Conservation (phyloP, 2,797 vertebrate species). For the Acanthurus lineatus region DNA sequence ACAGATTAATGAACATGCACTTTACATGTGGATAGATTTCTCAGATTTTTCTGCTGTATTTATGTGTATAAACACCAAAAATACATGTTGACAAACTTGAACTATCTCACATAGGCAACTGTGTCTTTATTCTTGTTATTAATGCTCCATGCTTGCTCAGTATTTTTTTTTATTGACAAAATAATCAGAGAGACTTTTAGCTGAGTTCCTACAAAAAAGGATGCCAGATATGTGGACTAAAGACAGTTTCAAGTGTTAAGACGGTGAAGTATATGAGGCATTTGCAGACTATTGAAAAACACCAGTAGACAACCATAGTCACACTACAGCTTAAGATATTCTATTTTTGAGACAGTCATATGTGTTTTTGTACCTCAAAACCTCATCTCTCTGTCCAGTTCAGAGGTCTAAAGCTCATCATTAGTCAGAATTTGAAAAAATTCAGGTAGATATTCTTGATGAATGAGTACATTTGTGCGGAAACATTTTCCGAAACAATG, state of each 20-base stretch:
- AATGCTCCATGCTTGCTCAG: too few species aligned
- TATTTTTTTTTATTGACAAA: neutral
- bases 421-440: neutral
- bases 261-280: too few species aligned
- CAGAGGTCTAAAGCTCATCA: neutral
- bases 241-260: neutral
- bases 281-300: too few species aligned
- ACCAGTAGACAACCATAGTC: too few species aligned
- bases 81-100: neutral
- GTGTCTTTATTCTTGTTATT: too few species aligned
- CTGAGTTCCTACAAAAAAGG: too few species aligned
- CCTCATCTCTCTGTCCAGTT: neutral
- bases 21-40: neutral
- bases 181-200: neutral
- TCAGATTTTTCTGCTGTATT: neutral
- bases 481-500: neutral
- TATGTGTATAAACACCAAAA: neutral
- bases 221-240: neutral
- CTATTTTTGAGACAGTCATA: too few species aligned
- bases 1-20: neutral
- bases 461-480: too few species aligned
- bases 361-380: too few species aligned
- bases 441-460: too few species aligned
- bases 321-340: too few species aligned
- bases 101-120: neutral